Evolutionary conservation across 2,888 invertebrate species (phyloP), one percentile per base, ranked within the genome.

Genomic region (Alcis repandata): DNA sequence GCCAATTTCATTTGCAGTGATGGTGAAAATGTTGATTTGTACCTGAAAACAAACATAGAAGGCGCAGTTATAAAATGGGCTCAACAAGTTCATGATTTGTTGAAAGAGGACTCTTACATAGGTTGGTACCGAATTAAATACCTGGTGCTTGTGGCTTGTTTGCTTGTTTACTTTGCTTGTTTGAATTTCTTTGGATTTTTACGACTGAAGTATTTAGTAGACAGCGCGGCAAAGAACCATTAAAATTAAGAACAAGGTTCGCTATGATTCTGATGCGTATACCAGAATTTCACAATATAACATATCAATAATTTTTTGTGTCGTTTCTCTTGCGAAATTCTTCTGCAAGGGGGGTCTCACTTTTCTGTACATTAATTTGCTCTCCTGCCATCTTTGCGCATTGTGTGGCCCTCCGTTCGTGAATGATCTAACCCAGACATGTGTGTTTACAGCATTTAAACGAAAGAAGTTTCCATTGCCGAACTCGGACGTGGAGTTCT

Each of bases 41-140:
- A 95, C 59, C 90, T 98, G 74, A 97, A 97, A 82, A 96, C 96
- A 60, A 95, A 97, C 52, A 95, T 98, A 63, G 98, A 99, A 89
- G 96, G 96, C 38, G 96, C 97, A 48, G 95, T 98, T 1, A 97
- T 97, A 69, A 97, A 97, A 82, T 99, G 98, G 98, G 95, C 96
- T 1, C 94, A 94, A 56, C 96, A 97, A 80, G 95, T 97, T 36
- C 95, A 96, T 67, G 97, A 97, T 78, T 95, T 98, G 38, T 88
- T 98, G 32, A 95, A 96, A 73, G 96, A 97, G 79, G 95, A 96
- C 72, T 96, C 97, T 0, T 95, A 95, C 52, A 93, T 95, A 63
- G 88, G 93, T 92, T 77, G 68, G 63, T 32, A 20, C 6, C 13
- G 0, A 17, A 15, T 11, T n/a, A n/a, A n/a, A n/a, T n/a, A n/a